These are phyloP conservation scores for Calameuta pallipes DNA, from an alignment of 2,888 invertebrate species.

Conservation along the genomic window DNA sequence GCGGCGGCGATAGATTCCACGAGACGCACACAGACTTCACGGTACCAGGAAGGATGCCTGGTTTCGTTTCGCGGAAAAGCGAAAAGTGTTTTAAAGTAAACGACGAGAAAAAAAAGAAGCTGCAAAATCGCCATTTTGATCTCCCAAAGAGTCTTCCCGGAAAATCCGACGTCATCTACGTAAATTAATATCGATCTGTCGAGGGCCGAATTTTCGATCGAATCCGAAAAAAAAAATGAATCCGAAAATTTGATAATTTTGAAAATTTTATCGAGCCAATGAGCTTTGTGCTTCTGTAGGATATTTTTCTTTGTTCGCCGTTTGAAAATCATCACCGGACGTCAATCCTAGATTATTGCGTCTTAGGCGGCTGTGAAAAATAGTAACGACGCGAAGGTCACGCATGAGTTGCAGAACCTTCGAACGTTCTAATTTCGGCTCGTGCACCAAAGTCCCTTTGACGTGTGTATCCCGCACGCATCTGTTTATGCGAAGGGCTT, in stretches of 20 bases:
- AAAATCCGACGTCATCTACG: constrained; percentile 38
- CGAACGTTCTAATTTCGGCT: not conserved
- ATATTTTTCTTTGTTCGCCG: not conserved
- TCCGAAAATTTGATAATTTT: no score
- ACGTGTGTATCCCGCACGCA: constrained; percentile 10
- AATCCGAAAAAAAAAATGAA: no score
- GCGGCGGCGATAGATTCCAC: not conserved
- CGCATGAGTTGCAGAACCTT: not conserved
- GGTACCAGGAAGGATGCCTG: constrained; percentile 25
- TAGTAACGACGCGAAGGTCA: not conserved
- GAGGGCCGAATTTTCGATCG: no score
- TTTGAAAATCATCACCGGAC: not conserved
- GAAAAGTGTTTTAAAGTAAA: constrained; percentile 12
- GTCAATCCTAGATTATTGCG: not conserved
- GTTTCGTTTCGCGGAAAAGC: constrained; percentile 14
- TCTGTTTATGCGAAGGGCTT: constrained; percentile 33
- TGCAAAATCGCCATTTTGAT: not conserved
- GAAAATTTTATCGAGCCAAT: no score
- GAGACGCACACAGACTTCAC: not conserved
- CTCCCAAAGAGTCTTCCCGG: not conserved
- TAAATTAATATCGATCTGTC: constrained; percentile 19
- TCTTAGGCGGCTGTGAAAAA: not conserved
- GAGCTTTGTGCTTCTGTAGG: not conserved
- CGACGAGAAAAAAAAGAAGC: not conserved
- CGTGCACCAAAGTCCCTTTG: constrained; percentile 15